These are phyloP conservation scores for Dione juno DNA, from an alignment of 2,888 invertebrate genomes.

Conservation along the genomic window DNA sequence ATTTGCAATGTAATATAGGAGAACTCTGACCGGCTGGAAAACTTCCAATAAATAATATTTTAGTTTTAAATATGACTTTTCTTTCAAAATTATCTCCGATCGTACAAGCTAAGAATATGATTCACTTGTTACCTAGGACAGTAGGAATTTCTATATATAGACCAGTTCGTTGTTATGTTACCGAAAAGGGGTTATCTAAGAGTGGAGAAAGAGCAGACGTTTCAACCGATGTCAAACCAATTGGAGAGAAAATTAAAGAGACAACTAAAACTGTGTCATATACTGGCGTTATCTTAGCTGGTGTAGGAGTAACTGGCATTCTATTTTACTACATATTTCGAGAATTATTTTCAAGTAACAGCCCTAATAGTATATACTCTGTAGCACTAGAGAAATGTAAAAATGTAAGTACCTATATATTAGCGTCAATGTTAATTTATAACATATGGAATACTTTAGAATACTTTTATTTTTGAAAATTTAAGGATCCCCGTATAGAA, in stretches of 20 bases:
- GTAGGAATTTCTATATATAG: conserved; percentile 56
- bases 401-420: conserved; percentile 69
- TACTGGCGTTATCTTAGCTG: conserved; percentile 90
- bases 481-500: conserved; percentile 87
- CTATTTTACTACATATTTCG: conserved; percentile 93
- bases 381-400: conserved; percentile 90
- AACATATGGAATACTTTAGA: neutral
- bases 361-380: conserved; percentile 93
- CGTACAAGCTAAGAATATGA: conserved; percentile 56
- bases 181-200: conserved; percentile 65
- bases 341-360: conserved; percentile 94
- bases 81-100: conserved; percentile 70
- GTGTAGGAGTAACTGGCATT: conserved; percentile 90
- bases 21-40: conserved; percentile 13
- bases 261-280: conserved; percentile 95
- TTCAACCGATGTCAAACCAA: conserved; percentile 85
- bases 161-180: conserved; percentile 59
- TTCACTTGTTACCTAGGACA: conserved; percentile 55
- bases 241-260: conserved; percentile 92
- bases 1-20: conserved; percentile 14
- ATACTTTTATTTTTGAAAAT: conserved; percentile 28
- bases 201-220: conserved; percentile 71
- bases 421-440: neutral
- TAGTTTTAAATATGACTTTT: conserved; percentile 61
- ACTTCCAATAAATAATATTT: conserved; percentile 22